Conservation (phyloP, 1,140 invertebrate genomes). For the Drosophila melanica region DNA sequence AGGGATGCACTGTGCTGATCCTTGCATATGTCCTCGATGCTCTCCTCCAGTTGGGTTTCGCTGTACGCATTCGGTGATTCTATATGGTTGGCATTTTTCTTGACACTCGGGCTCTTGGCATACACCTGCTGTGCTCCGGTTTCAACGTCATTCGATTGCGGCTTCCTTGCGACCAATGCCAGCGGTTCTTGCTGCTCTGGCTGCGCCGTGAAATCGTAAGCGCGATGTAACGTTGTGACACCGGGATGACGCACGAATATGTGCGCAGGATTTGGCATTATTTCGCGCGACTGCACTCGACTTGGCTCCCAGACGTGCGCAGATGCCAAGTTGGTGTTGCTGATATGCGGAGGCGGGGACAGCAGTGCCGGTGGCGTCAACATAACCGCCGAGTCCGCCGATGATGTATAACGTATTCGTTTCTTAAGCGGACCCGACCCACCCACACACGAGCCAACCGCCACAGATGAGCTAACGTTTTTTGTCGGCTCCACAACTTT, state of each 20-base stretch:
- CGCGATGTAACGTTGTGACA: slow-evolving; percentile 75
- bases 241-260: slow-evolving; percentile 84
- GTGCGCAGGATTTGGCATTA: slow-evolving; percentile 78
- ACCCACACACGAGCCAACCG: slow-evolving; percentile 11
- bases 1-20: slow-evolving; percentile 3
- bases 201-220: slow-evolving; percentile 60
- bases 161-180: slow-evolving; percentile 63
- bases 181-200: slow-evolving; percentile 75
- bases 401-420: slow-evolving; percentile 85
- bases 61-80: slow-evolving; percentile 1
- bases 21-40: slow-evolving; percentile 42
- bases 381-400: slow-evolving; percentile 63
- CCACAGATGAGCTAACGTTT: not conserved
- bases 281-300: slow-evolving; percentile 65
- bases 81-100: slow-evolving; percentile 19
- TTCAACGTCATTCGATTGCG: slow-evolving; percentile 21
- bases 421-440: slow-evolving; percentile 87
- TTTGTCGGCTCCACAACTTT: slow-evolving; percentile 59
- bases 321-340: slow-evolving; percentile 66
- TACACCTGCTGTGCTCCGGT: slow-evolving; percentile 1
- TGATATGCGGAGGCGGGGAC: slow-evolving; percentile 76
- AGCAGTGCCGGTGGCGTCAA: slow-evolving; percentile 61
- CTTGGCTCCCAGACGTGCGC: slow-evolving; percentile 84
- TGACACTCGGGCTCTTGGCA: not conserved
- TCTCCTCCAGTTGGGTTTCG: slow-evolving; percentile 14